Evolutionary conservation across 2,888 invertebrate genomes (phyloP).

Genomic region (Salticus scenicus): DNA sequence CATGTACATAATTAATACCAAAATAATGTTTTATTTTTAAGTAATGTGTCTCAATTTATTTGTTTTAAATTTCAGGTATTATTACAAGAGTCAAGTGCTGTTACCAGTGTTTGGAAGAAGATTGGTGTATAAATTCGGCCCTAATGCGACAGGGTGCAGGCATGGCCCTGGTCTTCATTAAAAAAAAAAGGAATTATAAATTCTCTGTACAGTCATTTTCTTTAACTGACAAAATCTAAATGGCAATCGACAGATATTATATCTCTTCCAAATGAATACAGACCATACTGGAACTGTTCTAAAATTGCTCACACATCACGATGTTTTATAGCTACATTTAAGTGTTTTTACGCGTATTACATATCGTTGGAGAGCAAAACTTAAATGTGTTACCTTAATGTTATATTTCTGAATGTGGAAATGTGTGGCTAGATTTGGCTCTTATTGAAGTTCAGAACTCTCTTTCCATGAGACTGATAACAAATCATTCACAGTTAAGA

Average conservation of each 20-base stretch:
- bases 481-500: too few relatives aligned
- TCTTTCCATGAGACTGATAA: too few relatives aligned
- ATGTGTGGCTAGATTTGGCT: not conserved
- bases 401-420: not conserved
- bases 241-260: not conserved
- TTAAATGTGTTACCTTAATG: not conserved
- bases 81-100: slow-evolving; percentile 85
- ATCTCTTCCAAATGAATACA: slow-evolving; percentile 13
- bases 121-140: slow-evolving; percentile 88
- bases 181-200: not conserved
- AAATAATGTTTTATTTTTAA: not conserved
- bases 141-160: slow-evolving; percentile 86
- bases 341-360: not conserved
- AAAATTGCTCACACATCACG: slow-evolving; percentile 40
- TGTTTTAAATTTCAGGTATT: slow-evolving; percentile 80
- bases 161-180: slow-evolving; percentile 63
- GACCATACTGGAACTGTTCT: slow-evolving; percentile 1
- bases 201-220: slow-evolving; percentile 55
- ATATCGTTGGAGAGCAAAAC: not conserved
- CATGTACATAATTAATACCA: not conserved
- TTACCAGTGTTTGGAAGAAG: slow-evolving; percentile 85
- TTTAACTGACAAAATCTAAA: not conserved
- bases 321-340: not conserved
- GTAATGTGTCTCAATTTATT: not conserved
- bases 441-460: too few relatives aligned